Percentiles rank a stretch among this genome's conserved stretches.
phyloP scores from a whole-genome alignment of 2,888 invertebrate species.

The Byasa hedistus region DNA sequence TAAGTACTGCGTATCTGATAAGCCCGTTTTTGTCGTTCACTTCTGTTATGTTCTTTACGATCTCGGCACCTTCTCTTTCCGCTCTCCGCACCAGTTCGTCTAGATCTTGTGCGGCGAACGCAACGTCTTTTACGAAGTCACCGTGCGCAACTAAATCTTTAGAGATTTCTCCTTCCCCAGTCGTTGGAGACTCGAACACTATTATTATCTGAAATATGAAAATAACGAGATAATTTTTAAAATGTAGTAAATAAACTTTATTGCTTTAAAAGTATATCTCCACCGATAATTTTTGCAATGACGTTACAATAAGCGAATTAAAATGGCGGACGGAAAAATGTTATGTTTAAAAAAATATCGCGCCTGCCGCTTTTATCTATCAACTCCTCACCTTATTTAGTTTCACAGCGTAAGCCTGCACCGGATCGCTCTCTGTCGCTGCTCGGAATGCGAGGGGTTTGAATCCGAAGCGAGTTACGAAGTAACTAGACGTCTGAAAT shows the following conservation, averaged over 20 bases:
- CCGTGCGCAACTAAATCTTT: slow-evolving; percentile 91
- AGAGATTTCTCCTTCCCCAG: slow-evolving; percentile 83
- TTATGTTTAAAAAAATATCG: neutral
- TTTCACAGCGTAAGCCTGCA: slow-evolving; percentile 90
- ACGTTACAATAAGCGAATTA: too few relatives aligned
- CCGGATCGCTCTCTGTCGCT: slow-evolving; percentile 88
- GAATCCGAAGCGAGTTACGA: slow-evolving; percentile 95
- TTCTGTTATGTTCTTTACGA: slow-evolving; percentile 91
- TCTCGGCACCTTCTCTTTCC: slow-evolving; percentile 89
- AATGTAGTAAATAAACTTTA: too few relatives aligned
- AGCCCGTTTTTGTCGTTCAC: slow-evolving; percentile 90
- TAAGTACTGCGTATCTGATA: slow-evolving; percentile 91
- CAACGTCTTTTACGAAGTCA: slow-evolving; percentile 97
- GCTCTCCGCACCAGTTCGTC: slow-evolving; percentile 90
- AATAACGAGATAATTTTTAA: too few relatives aligned
- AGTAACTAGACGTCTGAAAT: slow-evolving; percentile 93
- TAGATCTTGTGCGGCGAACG: slow-evolving; percentile 95
- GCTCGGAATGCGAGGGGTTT: slow-evolving; percentile 93
- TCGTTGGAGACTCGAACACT: slow-evolving; percentile 92
- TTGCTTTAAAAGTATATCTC: too few relatives aligned
- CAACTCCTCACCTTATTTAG: slow-evolving; percentile 87
- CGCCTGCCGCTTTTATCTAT: neutral
- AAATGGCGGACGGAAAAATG: too few relatives aligned
- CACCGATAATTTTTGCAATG: too few relatives aligned
- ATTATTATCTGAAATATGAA: slow-evolving; percentile 86